These are phyloP conservation scores for Aythya fuligula DNA, from an alignment of 2,797 vertebrate species.

Conservation along the genomic window DNA sequence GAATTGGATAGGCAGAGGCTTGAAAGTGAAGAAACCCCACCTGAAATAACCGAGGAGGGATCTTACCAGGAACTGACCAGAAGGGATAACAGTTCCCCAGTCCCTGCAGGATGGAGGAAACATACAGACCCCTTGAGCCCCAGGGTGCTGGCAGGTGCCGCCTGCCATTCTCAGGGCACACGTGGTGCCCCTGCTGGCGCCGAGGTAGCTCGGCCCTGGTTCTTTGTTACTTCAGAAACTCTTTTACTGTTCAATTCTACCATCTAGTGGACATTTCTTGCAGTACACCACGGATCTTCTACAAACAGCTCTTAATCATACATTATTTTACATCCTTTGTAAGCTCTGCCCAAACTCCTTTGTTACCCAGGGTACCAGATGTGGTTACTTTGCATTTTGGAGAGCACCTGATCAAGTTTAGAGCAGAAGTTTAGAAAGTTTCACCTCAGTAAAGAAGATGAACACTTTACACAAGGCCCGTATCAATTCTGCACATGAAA, in stretches of 20 bases:
- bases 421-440: neutral
- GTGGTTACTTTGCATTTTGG: neutral
- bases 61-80: neutral
- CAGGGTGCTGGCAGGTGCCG: neutral
- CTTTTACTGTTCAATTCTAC: neutral
- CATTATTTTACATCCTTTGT: neutral
- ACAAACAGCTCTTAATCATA: neutral
- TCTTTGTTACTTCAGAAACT: neutral
- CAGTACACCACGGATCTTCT: too few relatives aligned
- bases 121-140: neutral
- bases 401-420: neutral
- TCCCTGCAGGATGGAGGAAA: neutral
- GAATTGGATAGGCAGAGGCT: neutral
- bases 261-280: constrained; percentile 12
- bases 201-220: too few relatives aligned
- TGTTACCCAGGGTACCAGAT: neutral
- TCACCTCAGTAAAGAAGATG: neutral
- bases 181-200: neutral
- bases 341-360: neutral
- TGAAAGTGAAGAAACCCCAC: neutral
- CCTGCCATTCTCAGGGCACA: accelerated
- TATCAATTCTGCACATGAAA: neutral
- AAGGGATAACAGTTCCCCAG: neutral
- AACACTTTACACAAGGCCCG: neutral
- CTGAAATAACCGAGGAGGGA: neutral